Evolutionary conservation across 2,888 invertebrate genomes (phyloP).

Genomic region (Tenodera sinensis): DNA sequence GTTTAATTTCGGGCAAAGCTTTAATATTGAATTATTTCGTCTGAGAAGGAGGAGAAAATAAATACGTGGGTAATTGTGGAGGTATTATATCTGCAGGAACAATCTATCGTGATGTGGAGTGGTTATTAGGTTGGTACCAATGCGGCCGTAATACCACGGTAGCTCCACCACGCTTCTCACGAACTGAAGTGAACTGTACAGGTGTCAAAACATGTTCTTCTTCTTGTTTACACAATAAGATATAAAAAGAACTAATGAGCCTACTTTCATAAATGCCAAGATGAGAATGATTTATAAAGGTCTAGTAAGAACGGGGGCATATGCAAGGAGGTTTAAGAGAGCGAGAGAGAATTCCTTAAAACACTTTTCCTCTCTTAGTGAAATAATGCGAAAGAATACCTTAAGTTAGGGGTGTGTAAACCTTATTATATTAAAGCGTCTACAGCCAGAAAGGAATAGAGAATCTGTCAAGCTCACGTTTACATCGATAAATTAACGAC

Average conservation of each 20-base stretch:
- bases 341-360: too few relatives aligned
- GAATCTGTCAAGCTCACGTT: too few relatives aligned
- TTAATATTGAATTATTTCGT: constrained; percentile 7
- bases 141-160: background rate
- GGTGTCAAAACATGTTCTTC: background rate
- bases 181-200: background rate
- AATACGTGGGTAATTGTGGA: background rate
- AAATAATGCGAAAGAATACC: too few relatives aligned
- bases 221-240: background rate
- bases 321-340: background rate
- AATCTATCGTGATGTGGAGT: background rate
- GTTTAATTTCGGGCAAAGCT: background rate
- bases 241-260: background rate
- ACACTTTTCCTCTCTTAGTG: background rate
- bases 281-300: background rate
- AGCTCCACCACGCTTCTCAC: background rate
- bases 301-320: background rate
- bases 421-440: too few relatives aligned
- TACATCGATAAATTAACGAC: too few relatives aligned
- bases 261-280: background rate
- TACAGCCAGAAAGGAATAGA: too few relatives aligned
- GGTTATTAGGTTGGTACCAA: background rate
- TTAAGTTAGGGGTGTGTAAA: too few relatives aligned
- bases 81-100: background rate
- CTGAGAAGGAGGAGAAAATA: background rate